Evolutionary conservation across 2,888 invertebrate genomes (phyloP), one percentile per base, ranked within the genome.

Genomic region (Ditula angustiorana): DNA sequence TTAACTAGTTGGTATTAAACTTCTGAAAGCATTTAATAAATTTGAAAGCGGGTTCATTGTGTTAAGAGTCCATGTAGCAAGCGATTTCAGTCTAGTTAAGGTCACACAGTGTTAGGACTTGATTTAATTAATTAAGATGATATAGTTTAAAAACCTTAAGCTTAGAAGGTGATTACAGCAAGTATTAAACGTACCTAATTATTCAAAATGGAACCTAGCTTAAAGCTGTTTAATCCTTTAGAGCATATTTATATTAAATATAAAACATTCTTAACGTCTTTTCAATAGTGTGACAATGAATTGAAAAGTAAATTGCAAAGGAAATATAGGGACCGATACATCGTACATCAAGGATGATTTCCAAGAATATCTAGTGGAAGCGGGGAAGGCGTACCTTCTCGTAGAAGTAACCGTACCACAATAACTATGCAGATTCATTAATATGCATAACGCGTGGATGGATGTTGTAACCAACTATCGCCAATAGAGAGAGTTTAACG

Each of bases 391-490:
- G 21, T 30, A 47, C 7, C 16, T 50, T 7, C 62, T 57, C 76
- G 82, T 79, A 80, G 75, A 76, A 73, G 67, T 84, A 83, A 84
- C 86, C 41, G 26, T 58, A 57, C 44, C 41, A 52, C 35, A 86
- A 81, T 80, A 83, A 80, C 79, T 79, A 74, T 74, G 74, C 78
- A 26, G 57, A 58, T 58, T 83, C 79, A 88, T 90, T 86, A 91
- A 88, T 88, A 91, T 91, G 87, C 86, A 90, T 88, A 85, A 79
- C 86, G 82, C 80, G 76, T 78, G 82, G 82, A 82, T 83, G 77
- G 78, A 80, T 81, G 75, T 75, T 78, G 81, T 78, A 83, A 80
- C 79, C 75, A 78, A 79, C 83, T 85, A 86, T 85, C 79, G 80
- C 78, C 86, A 82, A 85, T 86, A 81, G 77, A 74, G 74, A 72